phyloP scores from a whole-genome alignment of 2,888 invertebrate genomes.

The Brachyopa scutellaris region DNA sequence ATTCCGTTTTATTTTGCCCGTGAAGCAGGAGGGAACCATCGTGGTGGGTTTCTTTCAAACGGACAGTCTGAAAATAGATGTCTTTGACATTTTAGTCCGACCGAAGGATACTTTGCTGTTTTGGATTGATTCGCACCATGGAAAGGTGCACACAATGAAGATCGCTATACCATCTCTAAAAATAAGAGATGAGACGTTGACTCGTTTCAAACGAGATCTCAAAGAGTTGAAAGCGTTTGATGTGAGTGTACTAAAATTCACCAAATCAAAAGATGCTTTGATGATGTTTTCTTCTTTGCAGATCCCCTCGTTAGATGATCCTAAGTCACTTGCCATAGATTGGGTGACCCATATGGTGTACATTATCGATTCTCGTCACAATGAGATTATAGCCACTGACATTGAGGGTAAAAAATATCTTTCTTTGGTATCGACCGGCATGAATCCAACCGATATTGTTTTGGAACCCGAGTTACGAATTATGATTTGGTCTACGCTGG shows the following conservation, averaged over 20 bases:
- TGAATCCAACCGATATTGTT: constrained; percentile 88
- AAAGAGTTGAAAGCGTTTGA: constrained; percentile 80
- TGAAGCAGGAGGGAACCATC: constrained; percentile 81
- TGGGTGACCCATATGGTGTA: constrained; percentile 87
- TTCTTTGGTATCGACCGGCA: constrained; percentile 81
- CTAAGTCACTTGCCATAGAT: constrained; percentile 90
- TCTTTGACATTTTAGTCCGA: constrained; percentile 85
- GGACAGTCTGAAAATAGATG: constrained; percentile 85
- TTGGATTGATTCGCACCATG: constrained; percentile 82
- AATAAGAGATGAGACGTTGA: no score
- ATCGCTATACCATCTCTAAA: no score
- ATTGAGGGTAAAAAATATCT: constrained; percentile 80
- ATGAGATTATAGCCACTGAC: constrained; percentile 80
- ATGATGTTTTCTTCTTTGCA: constrained; percentile 66
- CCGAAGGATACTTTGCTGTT: constrained; percentile 80
- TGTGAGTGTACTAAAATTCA: constrained; percentile 73
- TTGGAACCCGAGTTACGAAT: constrained; percentile 85
- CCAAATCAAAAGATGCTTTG: background rate
- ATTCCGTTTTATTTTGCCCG: constrained; percentile 81
- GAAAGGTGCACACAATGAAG: constrained; percentile 81
- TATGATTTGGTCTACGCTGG: constrained; percentile 90
- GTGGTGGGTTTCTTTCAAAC: constrained; percentile 85
- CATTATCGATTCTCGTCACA: constrained; percentile 84
- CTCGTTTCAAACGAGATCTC: constrained; percentile 77
- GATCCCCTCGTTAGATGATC: constrained; percentile 84